These are phyloP conservation scores for Asobara japonica DNA, from an alignment of 1,140 invertebrate genomes.

Conservation along the genomic window DNA sequence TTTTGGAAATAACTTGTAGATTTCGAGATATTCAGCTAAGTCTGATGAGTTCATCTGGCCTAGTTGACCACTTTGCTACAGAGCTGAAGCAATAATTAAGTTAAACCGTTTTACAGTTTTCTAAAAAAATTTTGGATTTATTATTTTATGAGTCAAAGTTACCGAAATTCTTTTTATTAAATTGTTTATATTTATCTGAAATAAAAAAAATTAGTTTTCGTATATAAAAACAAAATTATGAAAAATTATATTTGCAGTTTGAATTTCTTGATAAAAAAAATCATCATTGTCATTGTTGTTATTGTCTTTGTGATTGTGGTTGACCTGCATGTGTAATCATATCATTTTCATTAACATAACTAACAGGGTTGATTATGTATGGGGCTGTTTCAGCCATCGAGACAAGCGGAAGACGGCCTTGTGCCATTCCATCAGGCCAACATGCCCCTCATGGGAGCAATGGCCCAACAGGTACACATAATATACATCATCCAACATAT, in stretches of 20 bases:
- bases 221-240: no score
- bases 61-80: no score
- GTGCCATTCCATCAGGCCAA: conserved; percentile 69
- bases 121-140: no score
- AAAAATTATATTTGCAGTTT: neutral
- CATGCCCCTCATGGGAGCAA: conserved; percentile 64
- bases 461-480: conserved; percentile 63
- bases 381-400: conserved; percentile 66
- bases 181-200: no score
- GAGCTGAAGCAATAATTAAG: no score
- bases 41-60: no score
- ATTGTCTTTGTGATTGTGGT: conserved; percentile 38
- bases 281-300: conserved; percentile 19
- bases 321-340: conserved; percentile 48
- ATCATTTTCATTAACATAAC: conserved; percentile 51
- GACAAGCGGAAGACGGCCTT: conserved; percentile 70
- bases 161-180: no score
- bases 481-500: conserved; percentile 39
- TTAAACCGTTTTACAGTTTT: no score
- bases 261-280: neutral
- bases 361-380: conserved; percentile 58
- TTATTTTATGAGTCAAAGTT: no score
- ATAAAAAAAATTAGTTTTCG: no score
- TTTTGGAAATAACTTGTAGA: no score
- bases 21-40: no score